phyloP scores from a whole-genome alignment of 1,140 invertebrate genomes.

The Drosophila sucinea region DNA sequence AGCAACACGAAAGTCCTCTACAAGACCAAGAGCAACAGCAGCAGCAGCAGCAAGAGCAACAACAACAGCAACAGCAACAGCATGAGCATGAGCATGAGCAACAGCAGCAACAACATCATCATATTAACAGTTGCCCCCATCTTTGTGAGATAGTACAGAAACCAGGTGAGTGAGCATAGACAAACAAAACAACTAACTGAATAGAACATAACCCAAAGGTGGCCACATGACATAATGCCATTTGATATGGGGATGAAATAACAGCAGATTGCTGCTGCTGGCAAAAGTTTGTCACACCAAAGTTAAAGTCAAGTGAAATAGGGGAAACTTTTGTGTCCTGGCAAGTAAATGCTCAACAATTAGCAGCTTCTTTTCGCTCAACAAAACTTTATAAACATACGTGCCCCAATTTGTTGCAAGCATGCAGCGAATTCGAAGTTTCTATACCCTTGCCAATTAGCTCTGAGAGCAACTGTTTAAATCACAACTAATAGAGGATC shows the following conservation, averaged over 20 bases:
- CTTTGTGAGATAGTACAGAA: slow-evolving; percentile 68
- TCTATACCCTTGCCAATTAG: slow-evolving; percentile 3
- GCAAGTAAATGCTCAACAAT: slow-evolving; percentile 49
- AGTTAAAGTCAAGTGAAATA: not conserved
- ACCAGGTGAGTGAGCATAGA: slow-evolving; percentile 56
- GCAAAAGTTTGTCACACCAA: slow-evolving; percentile 12
- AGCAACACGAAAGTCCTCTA: slow-evolving; percentile 16
- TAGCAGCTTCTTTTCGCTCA: slow-evolving; percentile 24
- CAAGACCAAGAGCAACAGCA: slow-evolving; percentile 50
- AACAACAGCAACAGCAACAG: slow-evolving; percentile 20
- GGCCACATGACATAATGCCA: slow-evolving; percentile 3
- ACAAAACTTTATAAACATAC: slow-evolving; percentile 10
- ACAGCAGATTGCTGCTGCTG: not conserved
- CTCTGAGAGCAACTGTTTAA: not conserved
- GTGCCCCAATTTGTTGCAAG: not conserved
- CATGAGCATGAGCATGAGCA: slow-evolving; percentile 41
- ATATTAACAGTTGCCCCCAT: slow-evolving; percentile 56
- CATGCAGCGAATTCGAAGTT: not conserved
- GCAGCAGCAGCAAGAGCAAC: slow-evolving; percentile 46
- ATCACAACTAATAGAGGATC: no score
- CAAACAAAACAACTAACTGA: not conserved
- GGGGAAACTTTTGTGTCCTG: slow-evolving; percentile 13
- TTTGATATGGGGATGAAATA: slow-evolving; percentile 6
- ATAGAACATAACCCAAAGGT: not conserved
- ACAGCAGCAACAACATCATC: slow-evolving; percentile 43